Evolutionary conservation across 1,140 invertebrate species (phyloP), one percentile per base, ranked within the genome.

Genomic region (Odontomachus brunneus): DNA sequence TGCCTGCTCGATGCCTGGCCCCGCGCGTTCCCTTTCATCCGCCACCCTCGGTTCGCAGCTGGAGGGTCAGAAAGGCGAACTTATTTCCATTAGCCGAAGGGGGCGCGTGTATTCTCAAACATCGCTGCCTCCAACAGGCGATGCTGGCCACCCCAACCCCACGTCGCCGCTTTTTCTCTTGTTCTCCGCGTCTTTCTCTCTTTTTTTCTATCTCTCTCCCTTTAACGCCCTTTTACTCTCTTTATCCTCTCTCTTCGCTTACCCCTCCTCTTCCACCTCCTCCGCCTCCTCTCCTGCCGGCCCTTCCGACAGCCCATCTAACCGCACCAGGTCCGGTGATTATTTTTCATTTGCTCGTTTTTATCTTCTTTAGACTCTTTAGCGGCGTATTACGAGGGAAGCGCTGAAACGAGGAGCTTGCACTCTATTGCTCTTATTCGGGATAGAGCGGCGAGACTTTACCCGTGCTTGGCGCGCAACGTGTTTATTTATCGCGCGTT

Each of bases 81-180:
- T 90, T 91, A 90, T 91, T 92, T 91, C 88, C 91, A 91, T 92
- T 92, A 92, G 90, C 87, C 75, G 59, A 84, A 87, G 85, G 88
- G 85, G 63, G 88, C 86, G 87, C 84, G 82, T 84, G 86, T 89
- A 86, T 90, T 84, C 84, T 73, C 80, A 83, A 87, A 85, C 80
- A 74, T 69, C 76, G 63, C 38, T 62, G 49, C 49, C 76, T 57
- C 49, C 71, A 48, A 22, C 74, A 38, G 83, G 81, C 84, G 51
- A 80, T 29, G 75, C 29, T 48, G 65, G 66, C 66, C 66, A 57
- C 78, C 57, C 75, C 60, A 67, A 12, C 82, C 44, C 63, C 66
- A 44, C 38, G 38, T 44, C 74, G 82, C 87, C 80, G 3, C 9
- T 7, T 53, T 82, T 55, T 17, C 83, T 83, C 51, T 57, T 71